A percentile compares a stretch with the other conserved stretches of the same genome.
phyloP scores from a whole-genome alignment of 2,113 vertebrate genomes.

The Engraulis encrasicolus region DNA sequence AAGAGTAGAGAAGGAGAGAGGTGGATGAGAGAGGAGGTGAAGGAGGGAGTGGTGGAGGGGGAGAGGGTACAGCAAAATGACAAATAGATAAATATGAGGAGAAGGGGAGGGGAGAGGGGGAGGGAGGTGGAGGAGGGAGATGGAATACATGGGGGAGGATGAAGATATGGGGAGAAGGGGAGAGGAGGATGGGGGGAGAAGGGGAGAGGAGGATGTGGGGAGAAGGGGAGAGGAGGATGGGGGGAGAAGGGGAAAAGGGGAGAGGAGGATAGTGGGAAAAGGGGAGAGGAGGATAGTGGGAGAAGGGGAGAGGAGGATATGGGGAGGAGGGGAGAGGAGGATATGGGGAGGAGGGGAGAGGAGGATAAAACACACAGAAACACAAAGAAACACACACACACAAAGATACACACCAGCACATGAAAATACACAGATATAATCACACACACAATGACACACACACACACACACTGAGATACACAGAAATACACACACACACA shows the following conservation, averaged over 20 bases:
- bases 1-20: conserved; percentile 5
- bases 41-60: not conserved
- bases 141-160: not conserved
- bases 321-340: too few relatives aligned
- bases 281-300: conserved; percentile 39
- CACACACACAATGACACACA: conserved; percentile 31
- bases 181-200: too few relatives aligned
- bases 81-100: too few relatives aligned
- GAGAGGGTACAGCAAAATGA: too few relatives aligned
- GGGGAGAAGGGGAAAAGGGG: conserved; percentile 21
- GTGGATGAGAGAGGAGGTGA: not conserved
- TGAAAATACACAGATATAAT: conserved; percentile 12
- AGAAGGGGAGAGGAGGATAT: too few relatives aligned
- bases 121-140: conserved; percentile 13
- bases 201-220: too few relatives aligned
- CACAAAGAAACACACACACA: not conserved
- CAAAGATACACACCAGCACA: conserved; percentile 35
- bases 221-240: too few relatives aligned
- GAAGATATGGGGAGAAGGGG: too few relatives aligned
- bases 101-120: not conserved
- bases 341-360: too few relatives aligned
- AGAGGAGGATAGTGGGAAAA: too few relatives aligned
- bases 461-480: not conserved
- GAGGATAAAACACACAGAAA: conserved; percentile 47
- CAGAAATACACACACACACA: not conserved